phyloP scores from a whole-genome alignment of 2,113 vertebrate genomes.

The Datnioides undecimradiatus region DNA sequence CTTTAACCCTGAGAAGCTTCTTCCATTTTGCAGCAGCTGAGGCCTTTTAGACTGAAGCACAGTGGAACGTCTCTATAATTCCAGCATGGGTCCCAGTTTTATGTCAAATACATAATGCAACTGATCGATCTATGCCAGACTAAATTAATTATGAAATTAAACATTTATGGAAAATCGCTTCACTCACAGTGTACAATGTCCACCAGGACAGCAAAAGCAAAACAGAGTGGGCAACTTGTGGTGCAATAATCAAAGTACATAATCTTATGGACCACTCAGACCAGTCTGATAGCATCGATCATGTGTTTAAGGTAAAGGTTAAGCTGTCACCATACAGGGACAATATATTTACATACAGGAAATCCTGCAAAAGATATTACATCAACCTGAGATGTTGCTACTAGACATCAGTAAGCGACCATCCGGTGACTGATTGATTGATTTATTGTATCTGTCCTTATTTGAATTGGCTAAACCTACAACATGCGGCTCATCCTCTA shows the following conservation, averaged over 20 bases:
- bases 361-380: too few relatives aligned
- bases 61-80: neutral
- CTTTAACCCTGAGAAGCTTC: too few relatives aligned
- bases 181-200: neutral
- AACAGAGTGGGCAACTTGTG: neutral
- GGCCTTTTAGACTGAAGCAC: neutral
- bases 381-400: too few relatives aligned
- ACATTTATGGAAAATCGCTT: too few relatives aligned
- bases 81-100: neutral
- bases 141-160: neutral
- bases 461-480: neutral
- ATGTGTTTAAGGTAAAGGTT: too few relatives aligned
- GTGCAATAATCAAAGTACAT: too few relatives aligned
- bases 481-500: too few relatives aligned
- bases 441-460: neutral
- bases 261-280: too few relatives aligned
- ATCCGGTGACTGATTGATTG: fast-evolving
- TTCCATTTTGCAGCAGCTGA: neutral
- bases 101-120: neutral
- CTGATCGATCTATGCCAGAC: neutral
- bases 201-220: neutral
- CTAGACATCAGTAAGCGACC: neutral
- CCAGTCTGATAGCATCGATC: too few relatives aligned
- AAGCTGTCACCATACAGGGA: too few relatives aligned
- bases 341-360: too few relatives aligned